These are phyloP conservation scores for Lycaena phlaeas DNA, from an alignment of 2,888 invertebrate genomes.

Conservation along the genomic window DNA sequence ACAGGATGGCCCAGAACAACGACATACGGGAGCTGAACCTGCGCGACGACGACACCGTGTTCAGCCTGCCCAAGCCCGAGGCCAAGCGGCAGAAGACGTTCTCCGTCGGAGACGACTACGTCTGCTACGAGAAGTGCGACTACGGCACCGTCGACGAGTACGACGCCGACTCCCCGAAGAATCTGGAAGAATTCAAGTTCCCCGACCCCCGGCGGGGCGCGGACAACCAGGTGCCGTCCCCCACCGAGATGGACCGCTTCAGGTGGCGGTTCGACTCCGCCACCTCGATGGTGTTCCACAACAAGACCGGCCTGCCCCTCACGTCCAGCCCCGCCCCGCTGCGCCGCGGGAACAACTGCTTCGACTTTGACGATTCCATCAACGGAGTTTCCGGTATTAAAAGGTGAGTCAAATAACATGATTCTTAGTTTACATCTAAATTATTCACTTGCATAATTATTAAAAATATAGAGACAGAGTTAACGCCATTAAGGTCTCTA, in stretches of 20 bases:
- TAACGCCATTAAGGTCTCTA: too few species aligned
- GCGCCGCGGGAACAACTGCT: constrained; percentile 81
- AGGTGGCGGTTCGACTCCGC: constrained; percentile 83
- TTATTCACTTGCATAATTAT: neutral
- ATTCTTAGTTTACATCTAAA: constrained; percentile 3
- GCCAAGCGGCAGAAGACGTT: constrained; percentile 52
- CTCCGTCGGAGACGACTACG: constrained; percentile 49
- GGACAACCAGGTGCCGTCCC: constrained; percentile 75
- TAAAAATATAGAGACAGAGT: too few species aligned
- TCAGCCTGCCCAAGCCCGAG: constrained; percentile 37
- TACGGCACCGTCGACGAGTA: constrained; percentile 53
- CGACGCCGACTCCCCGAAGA: constrained; percentile 39
- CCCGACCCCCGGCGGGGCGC: constrained; percentile 31
- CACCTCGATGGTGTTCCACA: constrained; percentile 87
- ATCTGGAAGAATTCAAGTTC: constrained; percentile 35
- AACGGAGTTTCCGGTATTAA: constrained; percentile 85
- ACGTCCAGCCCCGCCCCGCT: constrained; percentile 91
- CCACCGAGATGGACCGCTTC: constrained; percentile 81
- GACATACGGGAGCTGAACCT: constrained; percentile 51
- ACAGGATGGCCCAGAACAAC: constrained; percentile 36
- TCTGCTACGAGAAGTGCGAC: constrained; percentile 57
- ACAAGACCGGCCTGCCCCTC: constrained; percentile 84
- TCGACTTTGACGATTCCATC: constrained; percentile 88
- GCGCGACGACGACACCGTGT: constrained; percentile 52
- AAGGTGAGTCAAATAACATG: constrained; percentile 80